A percentile compares a stretch with the other conserved stretches of the same genome.
phyloP scores from a whole-genome alignment of 2,888 invertebrate species.

The Mythimna lalbum region DNA sequence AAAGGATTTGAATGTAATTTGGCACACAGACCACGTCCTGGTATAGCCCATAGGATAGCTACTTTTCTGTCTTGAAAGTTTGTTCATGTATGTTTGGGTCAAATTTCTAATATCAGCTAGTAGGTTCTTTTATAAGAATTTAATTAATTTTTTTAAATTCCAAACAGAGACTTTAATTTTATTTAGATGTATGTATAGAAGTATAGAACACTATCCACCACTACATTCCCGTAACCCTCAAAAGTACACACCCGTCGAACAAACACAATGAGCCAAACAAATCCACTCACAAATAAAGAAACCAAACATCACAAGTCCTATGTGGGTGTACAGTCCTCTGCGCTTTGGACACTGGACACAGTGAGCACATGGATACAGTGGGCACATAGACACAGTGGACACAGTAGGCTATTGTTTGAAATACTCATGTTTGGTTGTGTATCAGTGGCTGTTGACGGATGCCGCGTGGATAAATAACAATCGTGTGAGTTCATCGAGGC shows the following conservation, averaged over 20 bases:
- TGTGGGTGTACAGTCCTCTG: slow-evolving; percentile 23
- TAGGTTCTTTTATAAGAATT: too few species aligned
- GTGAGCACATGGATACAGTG: background rate
- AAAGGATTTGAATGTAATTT: too few species aligned
- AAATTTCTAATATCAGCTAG: too few species aligned
- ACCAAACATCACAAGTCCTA: slow-evolving; percentile 15
- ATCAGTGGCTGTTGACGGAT: slow-evolving; percentile 15
- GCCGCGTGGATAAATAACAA: slow-evolving; percentile 23
- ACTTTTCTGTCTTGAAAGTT: too few species aligned
- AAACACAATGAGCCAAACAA: slow-evolving; percentile 34
- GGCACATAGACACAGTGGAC: background rate
- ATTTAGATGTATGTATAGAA: background rate
- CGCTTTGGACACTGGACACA: slow-evolving; percentile 8
- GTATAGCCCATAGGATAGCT: too few species aligned
- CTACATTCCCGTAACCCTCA: background rate
- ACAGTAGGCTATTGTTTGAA: slow-evolving; percentile 23
- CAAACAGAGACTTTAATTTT: too few species aligned
- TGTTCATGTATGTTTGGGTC: too few species aligned
- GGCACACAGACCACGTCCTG: too few species aligned
- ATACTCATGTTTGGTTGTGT: slow-evolving; percentile 28
- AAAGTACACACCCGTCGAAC: slow-evolving; percentile 1
- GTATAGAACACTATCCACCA: background rate
- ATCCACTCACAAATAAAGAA: slow-evolving; percentile 34
- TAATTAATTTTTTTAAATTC: too few species aligned
- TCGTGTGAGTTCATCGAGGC: background rate